Percentiles rank a stretch among this genome's conserved stretches.
Conservation (phyloP, 2,797 vertebrate genomes). For the Coluber constrictor region DNA sequence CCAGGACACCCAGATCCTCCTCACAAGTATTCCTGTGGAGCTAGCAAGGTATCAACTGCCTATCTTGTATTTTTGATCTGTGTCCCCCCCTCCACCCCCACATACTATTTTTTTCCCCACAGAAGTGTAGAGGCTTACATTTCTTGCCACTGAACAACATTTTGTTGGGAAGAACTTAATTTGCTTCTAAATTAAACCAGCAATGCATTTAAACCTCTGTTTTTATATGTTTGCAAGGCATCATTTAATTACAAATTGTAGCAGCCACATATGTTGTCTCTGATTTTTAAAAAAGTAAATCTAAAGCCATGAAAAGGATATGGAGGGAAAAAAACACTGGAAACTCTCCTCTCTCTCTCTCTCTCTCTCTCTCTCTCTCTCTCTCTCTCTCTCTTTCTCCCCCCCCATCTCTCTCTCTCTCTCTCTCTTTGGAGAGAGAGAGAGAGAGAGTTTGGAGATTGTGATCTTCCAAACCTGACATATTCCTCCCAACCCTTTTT, state of each 20-base stretch:
- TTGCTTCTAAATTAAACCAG: neutral
- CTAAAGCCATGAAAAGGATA: neutral
- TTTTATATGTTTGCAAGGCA: neutral
- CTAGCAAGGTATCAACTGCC: neutral
- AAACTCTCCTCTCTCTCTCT: neutral
- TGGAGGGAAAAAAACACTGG: neutral
- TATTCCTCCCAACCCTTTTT: accelerated
- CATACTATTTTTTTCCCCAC: neutral
- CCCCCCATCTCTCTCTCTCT: too few species aligned
- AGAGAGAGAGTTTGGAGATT: neutral
- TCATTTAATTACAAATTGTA: neutral
- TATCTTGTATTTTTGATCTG: neutral
- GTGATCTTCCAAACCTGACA: neutral
- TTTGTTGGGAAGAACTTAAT: neutral
- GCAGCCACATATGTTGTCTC: neutral
- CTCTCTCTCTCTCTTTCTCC: too few species aligned
- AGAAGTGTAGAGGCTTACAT: neutral
- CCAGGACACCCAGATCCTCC: neutral
- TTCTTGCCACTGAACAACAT: neutral
- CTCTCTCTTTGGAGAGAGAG: too few species aligned
- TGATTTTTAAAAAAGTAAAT: neutral
- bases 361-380: too few species aligned
- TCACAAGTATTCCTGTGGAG: neutral
- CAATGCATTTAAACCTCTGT: neutral
- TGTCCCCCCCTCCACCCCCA: neutral